Evolutionary conservation across 1,140 invertebrate species (phyloP).

Genomic region (Steinernema feltiae): DNA sequence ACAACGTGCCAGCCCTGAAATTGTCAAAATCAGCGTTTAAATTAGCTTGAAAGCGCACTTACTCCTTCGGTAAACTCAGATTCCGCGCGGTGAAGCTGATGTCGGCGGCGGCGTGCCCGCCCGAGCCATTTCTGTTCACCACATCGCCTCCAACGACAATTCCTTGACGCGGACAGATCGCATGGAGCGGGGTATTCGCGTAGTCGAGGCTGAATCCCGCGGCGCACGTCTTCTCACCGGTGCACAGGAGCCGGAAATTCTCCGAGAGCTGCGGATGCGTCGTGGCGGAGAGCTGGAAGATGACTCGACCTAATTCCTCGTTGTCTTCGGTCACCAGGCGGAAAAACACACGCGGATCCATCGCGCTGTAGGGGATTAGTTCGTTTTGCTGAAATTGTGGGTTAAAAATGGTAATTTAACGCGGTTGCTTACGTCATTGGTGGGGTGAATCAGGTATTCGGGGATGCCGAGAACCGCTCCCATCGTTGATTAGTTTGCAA

Average conservation of each 20-base stretch:
- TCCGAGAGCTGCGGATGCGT: neutral
- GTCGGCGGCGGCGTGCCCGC: neutral
- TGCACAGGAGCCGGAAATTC: neutral
- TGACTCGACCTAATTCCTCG: neutral
- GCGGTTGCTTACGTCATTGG: neutral
- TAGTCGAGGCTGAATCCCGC: neutral
- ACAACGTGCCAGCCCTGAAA: neutral
- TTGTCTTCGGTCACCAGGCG: neutral
- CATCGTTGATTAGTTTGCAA: neutral
- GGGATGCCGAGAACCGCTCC: neutral
- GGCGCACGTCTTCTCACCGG: neutral
- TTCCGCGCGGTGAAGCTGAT: neutral
- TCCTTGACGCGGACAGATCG: neutral
- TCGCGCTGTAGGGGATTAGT: neutral
- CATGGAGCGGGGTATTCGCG: neutral
- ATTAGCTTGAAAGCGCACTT: neutral
- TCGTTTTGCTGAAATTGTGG: neutral
- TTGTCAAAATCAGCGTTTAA: neutral
- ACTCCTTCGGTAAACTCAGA: neutral
- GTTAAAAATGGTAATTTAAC: neutral
- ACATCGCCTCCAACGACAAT: neutral
- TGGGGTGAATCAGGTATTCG: neutral
- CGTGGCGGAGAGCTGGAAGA: neutral
- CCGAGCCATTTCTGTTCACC: neutral
- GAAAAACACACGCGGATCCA: neutral